Percentiles rank a stretch among this genome's conserved stretches.
These are phyloP conservation scores for Neelides folsomi DNA, from an alignment of 2,888 invertebrate genomes.

Conservation along the genomic window DNA sequence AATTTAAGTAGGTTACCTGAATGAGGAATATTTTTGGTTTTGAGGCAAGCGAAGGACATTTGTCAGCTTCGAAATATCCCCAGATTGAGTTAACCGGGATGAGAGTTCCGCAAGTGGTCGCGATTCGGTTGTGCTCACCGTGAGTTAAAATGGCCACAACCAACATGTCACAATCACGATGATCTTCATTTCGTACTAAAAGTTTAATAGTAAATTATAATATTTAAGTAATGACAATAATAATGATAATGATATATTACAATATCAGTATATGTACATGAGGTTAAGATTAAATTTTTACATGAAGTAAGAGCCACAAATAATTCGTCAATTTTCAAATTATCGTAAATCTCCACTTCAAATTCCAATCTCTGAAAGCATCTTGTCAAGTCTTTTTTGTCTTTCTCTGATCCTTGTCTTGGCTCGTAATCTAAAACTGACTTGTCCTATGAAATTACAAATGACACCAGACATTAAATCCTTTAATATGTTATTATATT, in stretches of 20 bases:
- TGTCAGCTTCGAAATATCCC: constrained; percentile 35
- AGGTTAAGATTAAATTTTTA: constrained; percentile 10
- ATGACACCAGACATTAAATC: background rate
- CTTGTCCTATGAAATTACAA: constrained; percentile 13
- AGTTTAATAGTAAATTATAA: background rate
- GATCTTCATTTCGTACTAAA: constrained; percentile 23
- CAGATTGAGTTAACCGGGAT: constrained; percentile 28
- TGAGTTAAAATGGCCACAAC: constrained; percentile 28
- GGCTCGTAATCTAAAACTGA: constrained; percentile 13
- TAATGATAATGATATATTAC: background rate
- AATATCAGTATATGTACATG: background rate
- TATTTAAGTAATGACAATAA: background rate
- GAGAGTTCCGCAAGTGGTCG: constrained; percentile 20
- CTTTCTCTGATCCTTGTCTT: constrained; percentile 24
- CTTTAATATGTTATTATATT: background rate
- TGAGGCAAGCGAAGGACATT: constrained; percentile 71
- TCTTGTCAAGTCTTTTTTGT: constrained; percentile 17
- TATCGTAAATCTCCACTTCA: constrained; percentile 18
- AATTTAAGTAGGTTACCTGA: constrained; percentile 15
- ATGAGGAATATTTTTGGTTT: constrained; percentile 49
- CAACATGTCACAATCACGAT: constrained; percentile 22
- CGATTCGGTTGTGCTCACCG: constrained; percentile 27
- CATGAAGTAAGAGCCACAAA: constrained; percentile 13
- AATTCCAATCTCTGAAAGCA: constrained; percentile 21
- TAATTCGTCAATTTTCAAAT: constrained; percentile 14